Conservation (phyloP, 1,140 invertebrate genomes). For the Whitmania pigra region DNA sequence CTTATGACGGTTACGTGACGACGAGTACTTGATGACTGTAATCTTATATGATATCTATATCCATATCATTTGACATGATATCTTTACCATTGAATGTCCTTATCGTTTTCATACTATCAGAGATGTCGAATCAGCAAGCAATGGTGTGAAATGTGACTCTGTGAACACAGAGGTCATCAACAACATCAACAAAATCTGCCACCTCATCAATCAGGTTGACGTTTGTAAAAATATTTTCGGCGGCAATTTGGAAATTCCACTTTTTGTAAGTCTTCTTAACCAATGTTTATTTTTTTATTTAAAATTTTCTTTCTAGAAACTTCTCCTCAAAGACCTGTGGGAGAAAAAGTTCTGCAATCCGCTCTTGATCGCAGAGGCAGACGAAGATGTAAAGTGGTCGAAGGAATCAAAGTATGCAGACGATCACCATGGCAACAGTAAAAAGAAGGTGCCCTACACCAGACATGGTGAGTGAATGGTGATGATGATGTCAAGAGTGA, state of each 20-base stretch:
- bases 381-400: slow-evolving; percentile 47
- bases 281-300: too few species aligned
- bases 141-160: slow-evolving; percentile 40
- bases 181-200: slow-evolving; percentile 14
- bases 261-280: too few species aligned
- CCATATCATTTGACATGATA: too few species aligned
- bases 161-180: slow-evolving; percentile 47
- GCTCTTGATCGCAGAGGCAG: slow-evolving; percentile 56
- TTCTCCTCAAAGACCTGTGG: slow-evolving; percentile 57
- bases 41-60: too few species aligned
- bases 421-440: not conserved
- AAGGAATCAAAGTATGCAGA: not conserved
- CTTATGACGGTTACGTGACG: too few species aligned
- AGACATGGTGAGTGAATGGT: slow-evolving; percentile 6
- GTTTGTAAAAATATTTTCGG: too few species aligned
- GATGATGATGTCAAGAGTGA: too few species aligned
- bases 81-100: too few species aligned
- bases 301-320: slow-evolving; percentile 32
- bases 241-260: too few species aligned
- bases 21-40: too few species aligned
- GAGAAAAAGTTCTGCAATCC: slow-evolving; percentile 58
- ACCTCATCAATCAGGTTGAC: slow-evolving; percentile 13
- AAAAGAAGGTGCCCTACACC: too few species aligned
- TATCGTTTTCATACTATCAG: not conserved
- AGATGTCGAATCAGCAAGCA: not conserved